Conservation (phyloP, 2,888 invertebrate genomes). For the Metallyticus violacea region DNA sequence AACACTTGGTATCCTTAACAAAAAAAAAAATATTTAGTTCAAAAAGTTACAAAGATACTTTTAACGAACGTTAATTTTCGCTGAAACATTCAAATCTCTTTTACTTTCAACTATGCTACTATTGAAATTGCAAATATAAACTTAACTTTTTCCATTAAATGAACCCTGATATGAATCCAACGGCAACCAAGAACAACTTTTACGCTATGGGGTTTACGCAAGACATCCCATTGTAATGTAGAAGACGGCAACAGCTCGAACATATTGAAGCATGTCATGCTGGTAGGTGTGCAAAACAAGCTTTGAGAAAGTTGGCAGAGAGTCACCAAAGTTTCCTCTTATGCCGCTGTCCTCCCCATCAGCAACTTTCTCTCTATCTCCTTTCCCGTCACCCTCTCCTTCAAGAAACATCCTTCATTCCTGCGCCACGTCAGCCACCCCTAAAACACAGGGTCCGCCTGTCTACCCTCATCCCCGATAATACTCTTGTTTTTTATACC, state of each 20-base stretch:
- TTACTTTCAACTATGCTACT: too few species aligned
- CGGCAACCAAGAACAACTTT: neutral
- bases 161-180: neutral
- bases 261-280: conserved; percentile 8
- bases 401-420: neutral
- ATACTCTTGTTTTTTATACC: neutral
- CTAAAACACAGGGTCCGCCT: neutral
- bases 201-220: neutral
- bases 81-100: too few species aligned
- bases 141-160: neutral
- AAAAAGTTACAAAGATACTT: too few species aligned
- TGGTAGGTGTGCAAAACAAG: neutral
- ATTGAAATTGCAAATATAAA: too few species aligned
- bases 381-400: neutral
- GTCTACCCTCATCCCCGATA: neutral
- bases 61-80: too few species aligned
- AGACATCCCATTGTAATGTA: neutral
- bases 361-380: neutral
- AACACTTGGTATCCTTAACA: too few species aligned
- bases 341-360: neutral
- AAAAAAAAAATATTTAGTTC: too few species aligned
- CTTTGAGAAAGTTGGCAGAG: neutral
- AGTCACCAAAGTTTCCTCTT: conserved; percentile 3
- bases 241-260: neutral
- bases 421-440: neutral